These are phyloP conservation scores for Neodiprion pinetum DNA, from an alignment of 1,140 invertebrate genomes.

Conservation along the genomic window DNA sequence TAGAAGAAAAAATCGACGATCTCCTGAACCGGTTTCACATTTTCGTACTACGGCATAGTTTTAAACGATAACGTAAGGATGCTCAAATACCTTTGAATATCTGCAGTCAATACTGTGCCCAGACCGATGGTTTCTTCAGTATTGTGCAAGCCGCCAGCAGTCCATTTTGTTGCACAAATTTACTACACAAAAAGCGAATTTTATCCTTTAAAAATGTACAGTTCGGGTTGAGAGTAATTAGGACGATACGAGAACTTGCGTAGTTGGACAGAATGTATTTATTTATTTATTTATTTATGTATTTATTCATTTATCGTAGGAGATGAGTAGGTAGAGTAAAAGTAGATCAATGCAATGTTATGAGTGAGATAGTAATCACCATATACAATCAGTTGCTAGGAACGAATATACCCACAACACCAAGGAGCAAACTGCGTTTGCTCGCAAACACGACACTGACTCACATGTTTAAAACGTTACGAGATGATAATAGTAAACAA, in stretches of 20 bases:
- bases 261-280: conserved; percentile 63
- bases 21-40: no score
- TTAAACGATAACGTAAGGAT: no score
- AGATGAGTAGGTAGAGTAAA: conserved; percentile 58
- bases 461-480: conserved; percentile 57
- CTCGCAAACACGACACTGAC: conserved; percentile 56
- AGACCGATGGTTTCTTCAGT: no score
- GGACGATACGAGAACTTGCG: conserved; percentile 8
- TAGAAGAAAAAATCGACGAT: no score
- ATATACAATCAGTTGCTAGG: conserved; percentile 58
- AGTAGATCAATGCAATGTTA: conserved; percentile 62
- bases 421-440: conserved; percentile 52
- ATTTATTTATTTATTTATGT: conserved; percentile 28
- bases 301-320: conserved; percentile 47
- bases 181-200: no score
- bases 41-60: no score
- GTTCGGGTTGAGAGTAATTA: no score
- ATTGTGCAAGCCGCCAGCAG: no score
- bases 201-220: no score
- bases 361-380: conserved; percentile 59
- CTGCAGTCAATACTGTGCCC: no score
- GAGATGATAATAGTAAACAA: conserved; percentile 48
- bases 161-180: no score
- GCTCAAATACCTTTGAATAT: no score
- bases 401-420: conserved; percentile 63